Conservation (phyloP, 2,113 vertebrate genomes). For the Tyrannus savana region DNA sequence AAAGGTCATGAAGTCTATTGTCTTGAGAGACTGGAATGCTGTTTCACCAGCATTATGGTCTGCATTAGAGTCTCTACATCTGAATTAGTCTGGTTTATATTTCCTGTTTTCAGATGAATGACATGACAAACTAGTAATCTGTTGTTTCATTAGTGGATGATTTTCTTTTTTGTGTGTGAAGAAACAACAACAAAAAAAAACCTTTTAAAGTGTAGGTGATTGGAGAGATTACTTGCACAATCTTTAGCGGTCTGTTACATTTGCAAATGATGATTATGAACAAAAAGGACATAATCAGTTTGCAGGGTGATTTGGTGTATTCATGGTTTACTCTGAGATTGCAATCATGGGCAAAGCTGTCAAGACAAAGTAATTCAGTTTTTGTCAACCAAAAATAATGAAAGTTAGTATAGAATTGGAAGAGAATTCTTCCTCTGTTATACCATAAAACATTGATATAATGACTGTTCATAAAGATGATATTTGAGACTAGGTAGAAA, state of each 20-base stretch:
- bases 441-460: not conserved
- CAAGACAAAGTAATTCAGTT: not conserved
- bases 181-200: not conserved
- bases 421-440: not conserved
- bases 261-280: not conserved
- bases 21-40: not conserved
- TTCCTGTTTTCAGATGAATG: not conserved
- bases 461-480: not conserved
- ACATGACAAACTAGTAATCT: not conserved
- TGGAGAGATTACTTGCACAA: fast-evolving
- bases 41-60: not conserved
- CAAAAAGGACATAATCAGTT: not conserved
- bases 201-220: not conserved
- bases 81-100: not conserved
- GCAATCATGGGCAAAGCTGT: not conserved
- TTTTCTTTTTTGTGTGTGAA: not conserved
- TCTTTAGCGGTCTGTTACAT: not conserved
- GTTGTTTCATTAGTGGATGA: not conserved
- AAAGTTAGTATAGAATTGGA: not conserved
- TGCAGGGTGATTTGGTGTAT: not conserved
- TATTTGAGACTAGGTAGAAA: not conserved
- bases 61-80: not conserved
- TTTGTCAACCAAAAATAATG: not conserved
- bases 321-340: not conserved
- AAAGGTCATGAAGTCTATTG: not conserved